Evolutionary conservation across 2,797 vertebrate genomes (phyloP), one percentile per base, ranked within the genome.

Genomic region (Poeciliopsis paucimaculata): DNA sequence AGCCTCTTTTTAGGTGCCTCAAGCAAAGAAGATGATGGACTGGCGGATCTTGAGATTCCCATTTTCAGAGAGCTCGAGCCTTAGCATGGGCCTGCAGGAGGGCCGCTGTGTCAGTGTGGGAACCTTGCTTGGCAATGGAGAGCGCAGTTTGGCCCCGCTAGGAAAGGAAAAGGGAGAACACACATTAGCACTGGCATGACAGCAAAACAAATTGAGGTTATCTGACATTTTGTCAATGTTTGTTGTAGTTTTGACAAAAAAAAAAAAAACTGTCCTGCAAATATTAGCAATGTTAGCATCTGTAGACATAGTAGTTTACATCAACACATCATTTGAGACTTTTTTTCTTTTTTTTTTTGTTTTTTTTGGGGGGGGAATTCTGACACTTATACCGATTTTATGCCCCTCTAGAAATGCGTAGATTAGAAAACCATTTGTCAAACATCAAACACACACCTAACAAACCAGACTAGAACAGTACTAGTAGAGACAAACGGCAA

Each of bases 91-190:
- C 94, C 77, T 94, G 93, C 66, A 96, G 93, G 68, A 96, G 95
- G 79, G 94, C 72, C 2, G 91, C 93, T 1, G 95, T 96, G 47
- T 96, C 95, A 0, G 90, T 83, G 87, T 95, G 93, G 82, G 95
- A 95, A 16, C 94, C 92, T 73, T 93, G 87, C 80, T 86, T 88
- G 55, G 96, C 95, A 53, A 96, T 86, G 4, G 92, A 93, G 74
- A 96, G 90, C 0, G 96, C 96, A n/a, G 92, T 95, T 66, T 88
- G 94, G 47, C 95, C 95, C 11, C 79, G 90, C 96, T 96, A 71
- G 71, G 36, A 80, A 4, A 79, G 80, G 76, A 57, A 78, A 18
- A 28, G 23, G 34, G n/a, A 1, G n/a, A 0, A 60, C 12, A 34
- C 20, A 31, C 10, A 15, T 74, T 68, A 64, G 57, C 18, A 43